Percentiles rank a stretch among this genome's conserved stretches.
phyloP scores from a whole-genome alignment of 92 coral and sea anemone species.

The Parazoanthus darwini region DNA sequence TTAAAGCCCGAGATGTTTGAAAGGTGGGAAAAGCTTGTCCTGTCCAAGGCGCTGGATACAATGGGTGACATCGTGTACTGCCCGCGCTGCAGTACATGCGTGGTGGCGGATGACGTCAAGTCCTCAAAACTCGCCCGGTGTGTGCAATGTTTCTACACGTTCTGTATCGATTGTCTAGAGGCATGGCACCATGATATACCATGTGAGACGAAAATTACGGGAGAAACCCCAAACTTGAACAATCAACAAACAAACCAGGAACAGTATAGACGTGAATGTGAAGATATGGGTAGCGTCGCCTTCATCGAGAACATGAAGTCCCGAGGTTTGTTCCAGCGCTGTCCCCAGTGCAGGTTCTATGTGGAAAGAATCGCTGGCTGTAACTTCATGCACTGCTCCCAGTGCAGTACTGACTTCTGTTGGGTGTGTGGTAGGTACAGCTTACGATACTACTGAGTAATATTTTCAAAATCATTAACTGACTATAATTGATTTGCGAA shows the following conservation, averaged over 20 bases:
- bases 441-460: no score
- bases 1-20: constrained; percentile 66
- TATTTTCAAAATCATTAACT: no score
- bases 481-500: no score
- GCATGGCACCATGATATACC: constrained; percentile 82
- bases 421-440: no score
- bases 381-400: no score
- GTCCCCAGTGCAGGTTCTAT: background rate
- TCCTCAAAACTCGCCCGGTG: constrained; percentile 86
- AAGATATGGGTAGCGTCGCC: background rate
- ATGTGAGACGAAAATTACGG: constrained; percentile 61
- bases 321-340: background rate
- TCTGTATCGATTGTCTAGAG: constrained; percentile 89
- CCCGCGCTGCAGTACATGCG: constrained; percentile 88
- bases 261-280: background rate
- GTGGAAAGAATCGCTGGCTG: constrained; percentile 32
- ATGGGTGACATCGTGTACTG: constrained; percentile 91
- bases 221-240: background rate
- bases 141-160: constrained; percentile 77
- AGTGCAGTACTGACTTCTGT: no score
- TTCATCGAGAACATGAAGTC: background rate
- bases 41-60: constrained; percentile 78
- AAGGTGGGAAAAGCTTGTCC: constrained; percentile 86
- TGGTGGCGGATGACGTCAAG: constrained; percentile 80
- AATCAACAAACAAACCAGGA: no score